phyloP scores from a whole-genome alignment of 2,888 invertebrate species.

The Scrobipalpa costella region DNA sequence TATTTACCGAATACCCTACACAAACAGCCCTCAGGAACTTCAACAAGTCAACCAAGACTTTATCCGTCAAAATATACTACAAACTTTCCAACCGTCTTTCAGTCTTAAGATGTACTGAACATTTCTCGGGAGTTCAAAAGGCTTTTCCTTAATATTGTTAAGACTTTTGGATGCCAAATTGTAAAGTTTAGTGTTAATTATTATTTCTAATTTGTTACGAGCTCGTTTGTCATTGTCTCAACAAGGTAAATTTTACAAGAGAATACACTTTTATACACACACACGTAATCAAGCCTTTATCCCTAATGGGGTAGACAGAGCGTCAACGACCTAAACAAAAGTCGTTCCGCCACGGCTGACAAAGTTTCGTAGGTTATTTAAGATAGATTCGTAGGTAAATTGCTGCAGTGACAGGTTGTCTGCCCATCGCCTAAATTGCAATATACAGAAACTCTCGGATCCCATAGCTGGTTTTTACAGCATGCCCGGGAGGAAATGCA shows the following conservation, averaged over 20 bases:
- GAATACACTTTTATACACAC: background rate
- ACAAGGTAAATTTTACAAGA: background rate
- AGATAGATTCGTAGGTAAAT: too few relatives aligned
- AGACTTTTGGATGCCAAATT: constrained; percentile 6
- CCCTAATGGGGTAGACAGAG: too few relatives aligned
- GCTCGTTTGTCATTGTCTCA: background rate
- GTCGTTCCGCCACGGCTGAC: too few relatives aligned
- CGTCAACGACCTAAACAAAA: too few relatives aligned
- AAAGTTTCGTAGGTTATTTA: too few relatives aligned
- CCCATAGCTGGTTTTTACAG: too few relatives aligned
- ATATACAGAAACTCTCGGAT: too few relatives aligned
- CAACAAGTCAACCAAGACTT: constrained; percentile 8
- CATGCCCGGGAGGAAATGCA: too few relatives aligned
- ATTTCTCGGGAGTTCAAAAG: background rate
- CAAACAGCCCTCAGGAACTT: background rate
- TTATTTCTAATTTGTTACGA: background rate
- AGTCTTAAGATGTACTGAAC: background rate
- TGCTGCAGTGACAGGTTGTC: too few relatives aligned
- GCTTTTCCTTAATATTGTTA: background rate
- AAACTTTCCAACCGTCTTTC: background rate
- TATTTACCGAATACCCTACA: background rate
- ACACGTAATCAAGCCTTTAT: too few relatives aligned
- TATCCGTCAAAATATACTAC: background rate
- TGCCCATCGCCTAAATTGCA: too few relatives aligned
- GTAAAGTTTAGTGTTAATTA: background rate